Evolutionary conservation across 2,113 vertebrate species (phyloP).

Genomic region (Gobiocypris rarus): DNA sequence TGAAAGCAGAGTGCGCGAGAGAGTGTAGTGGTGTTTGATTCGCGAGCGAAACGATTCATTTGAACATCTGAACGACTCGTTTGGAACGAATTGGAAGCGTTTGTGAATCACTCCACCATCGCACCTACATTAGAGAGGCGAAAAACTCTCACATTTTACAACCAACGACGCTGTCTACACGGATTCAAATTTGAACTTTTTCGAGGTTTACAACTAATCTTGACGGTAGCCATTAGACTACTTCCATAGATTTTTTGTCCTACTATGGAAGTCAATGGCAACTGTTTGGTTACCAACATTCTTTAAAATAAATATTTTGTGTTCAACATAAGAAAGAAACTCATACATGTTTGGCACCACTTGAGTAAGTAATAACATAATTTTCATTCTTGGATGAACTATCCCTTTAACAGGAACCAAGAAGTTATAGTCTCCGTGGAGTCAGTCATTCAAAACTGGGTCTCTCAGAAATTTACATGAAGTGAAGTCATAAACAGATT

Average conservation of each 20-base stretch:
- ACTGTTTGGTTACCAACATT: no score
- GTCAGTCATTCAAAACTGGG: neutral
- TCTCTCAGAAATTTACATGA: neutral
- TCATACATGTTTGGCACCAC: no score
- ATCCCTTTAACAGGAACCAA: neutral
- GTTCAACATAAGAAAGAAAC: no score
- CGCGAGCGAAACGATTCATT: neutral
- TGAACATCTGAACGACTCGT: neutral
- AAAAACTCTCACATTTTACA: neutral
- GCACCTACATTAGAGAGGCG: neutral
- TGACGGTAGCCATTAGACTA: no score
- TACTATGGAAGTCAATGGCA: no score
- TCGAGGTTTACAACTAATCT: neutral
- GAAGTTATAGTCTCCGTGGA: neutral
- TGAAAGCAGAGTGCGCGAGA: neutral
- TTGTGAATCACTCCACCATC: neutral
- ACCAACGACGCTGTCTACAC: neutral
- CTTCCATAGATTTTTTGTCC: no score
- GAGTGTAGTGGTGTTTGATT: constrained; percentile 6
- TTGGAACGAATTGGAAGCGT: neutral
- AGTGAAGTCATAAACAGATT: neutral
- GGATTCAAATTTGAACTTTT: neutral
- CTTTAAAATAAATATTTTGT: no score
- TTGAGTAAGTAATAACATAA: no score
- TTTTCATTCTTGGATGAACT: no score